Percentiles rank a stretch among this genome's conserved stretches.
phyloP scores from a whole-genome alignment of 2,797 vertebrate genomes.

The Tenualosa ilisha region DNA sequence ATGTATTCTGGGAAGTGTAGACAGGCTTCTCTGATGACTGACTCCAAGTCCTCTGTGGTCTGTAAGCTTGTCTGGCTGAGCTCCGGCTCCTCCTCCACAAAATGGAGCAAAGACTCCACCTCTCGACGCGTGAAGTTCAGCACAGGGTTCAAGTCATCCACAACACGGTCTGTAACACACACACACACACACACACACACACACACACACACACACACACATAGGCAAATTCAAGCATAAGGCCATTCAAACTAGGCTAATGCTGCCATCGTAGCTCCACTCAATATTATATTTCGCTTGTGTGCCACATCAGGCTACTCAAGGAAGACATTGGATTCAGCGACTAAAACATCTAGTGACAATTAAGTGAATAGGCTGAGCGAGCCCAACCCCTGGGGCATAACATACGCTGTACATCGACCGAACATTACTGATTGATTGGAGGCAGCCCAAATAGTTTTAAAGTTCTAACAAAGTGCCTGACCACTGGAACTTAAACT shows the following conservation, averaged over 20 bases:
- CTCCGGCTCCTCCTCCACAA: slow-evolving; percentile 92
- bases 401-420: no score
- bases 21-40: slow-evolving; percentile 85
- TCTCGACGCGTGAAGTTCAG: slow-evolving; percentile 96
- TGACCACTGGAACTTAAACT: no score
- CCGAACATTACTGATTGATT: background rate
- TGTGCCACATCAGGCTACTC: no score
- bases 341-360: no score
- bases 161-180: slow-evolving; percentile 86
- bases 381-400: no score
- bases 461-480: background rate
- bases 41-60: slow-evolving; percentile 74
- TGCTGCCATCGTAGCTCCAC: no score
- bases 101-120: slow-evolving; percentile 96
- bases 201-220: background rate
- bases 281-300: no score
- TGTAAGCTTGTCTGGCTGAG: slow-evolving; percentile 67
- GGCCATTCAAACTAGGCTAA: background rate
- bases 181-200: background rate
- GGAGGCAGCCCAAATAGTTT: background rate
- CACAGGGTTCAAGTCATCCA: slow-evolving; percentile 96
- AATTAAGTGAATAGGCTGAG: no score
- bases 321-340: no score
- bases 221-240: no score
- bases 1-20: slow-evolving; percentile 89